These are phyloP conservation scores for Botia almorhae DNA, from an alignment of 2,797 vertebrate species.

Conservation along the genomic window DNA sequence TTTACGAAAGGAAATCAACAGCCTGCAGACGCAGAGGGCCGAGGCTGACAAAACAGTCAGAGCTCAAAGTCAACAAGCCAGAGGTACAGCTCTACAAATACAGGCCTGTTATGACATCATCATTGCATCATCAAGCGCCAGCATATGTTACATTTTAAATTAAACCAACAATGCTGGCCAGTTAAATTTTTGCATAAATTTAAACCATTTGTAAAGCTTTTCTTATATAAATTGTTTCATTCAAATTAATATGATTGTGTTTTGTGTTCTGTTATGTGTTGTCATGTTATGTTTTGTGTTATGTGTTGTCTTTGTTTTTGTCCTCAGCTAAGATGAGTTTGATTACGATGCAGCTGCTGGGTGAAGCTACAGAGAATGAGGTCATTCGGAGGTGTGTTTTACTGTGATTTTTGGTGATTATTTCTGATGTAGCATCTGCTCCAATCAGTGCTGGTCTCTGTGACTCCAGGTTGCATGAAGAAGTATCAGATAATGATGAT, in stretches of 20 bases:
- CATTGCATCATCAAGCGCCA: no score
- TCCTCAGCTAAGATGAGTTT: constrained; percentile 86
- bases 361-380: constrained; percentile 84
- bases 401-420: not conserved
- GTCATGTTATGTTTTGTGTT: not conserved
- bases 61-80: constrained; percentile 85
- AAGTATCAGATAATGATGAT: constrained; percentile 84
- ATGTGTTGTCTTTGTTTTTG: constrained; percentile 13
- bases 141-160: no score
- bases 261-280: not conserved
- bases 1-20: constrained; percentile 88
- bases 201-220: no score
- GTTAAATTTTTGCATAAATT: no score
- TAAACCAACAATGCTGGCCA: no score
- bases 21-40: constrained; percentile 85
- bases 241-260: no score
- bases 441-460: constrained; percentile 42
- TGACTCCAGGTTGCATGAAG: constrained; percentile 78
- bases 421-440: not conserved
- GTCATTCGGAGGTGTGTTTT: constrained; percentile 81
- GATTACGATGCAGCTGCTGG: constrained; percentile 85
- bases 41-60: constrained; percentile 83
- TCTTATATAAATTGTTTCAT: no score
- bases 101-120: not conserved
- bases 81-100: constrained; percentile 75